phyloP scores from a whole-genome alignment of 2,888 invertebrate genomes.

The Tetramorium bicarinatum region DNA sequence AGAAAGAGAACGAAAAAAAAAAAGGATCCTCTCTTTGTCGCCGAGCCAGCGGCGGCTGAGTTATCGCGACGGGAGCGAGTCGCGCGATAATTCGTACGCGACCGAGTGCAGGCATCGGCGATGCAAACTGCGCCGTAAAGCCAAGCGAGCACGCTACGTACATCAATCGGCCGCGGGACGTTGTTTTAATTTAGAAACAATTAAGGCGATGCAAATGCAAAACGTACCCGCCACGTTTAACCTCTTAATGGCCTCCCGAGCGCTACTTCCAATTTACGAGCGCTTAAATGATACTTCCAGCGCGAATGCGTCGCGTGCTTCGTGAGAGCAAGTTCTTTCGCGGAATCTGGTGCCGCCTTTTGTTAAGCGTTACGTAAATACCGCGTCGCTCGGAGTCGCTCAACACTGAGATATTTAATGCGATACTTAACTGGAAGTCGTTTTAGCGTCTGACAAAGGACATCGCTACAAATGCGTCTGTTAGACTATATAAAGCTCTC shows the following conservation, averaged over 20 bases:
- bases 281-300: constrained; percentile 60
- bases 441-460: not conserved
- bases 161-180: constrained; percentile 41
- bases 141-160: not conserved
- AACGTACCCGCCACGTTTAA: constrained; percentile 62
- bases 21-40: not conserved
- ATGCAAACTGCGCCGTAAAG: not conserved
- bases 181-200: constrained; percentile 70
- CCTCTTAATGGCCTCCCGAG: constrained; percentile 65
- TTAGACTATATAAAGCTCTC: not conserved
- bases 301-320: constrained; percentile 37
- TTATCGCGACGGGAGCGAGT: constrained; percentile 25
- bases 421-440: constrained; percentile 5
- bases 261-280: constrained; percentile 69
- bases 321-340: constrained; percentile 1
- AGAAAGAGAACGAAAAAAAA: not conserved
- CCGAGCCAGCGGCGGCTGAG: not conserved
- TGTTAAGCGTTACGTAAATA: constrained; percentile 15
- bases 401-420: not conserved
- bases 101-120: not conserved
- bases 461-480: constrained; percentile 15
- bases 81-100: constrained; percentile 21
- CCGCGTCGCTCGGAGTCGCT: not conserved
- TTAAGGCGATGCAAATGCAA: constrained; percentile 71
- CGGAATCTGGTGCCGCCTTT: not conserved